Evolutionary conservation across 1,140 invertebrate genomes (phyloP).

Genomic region (Leptopilina clavipes): DNA sequence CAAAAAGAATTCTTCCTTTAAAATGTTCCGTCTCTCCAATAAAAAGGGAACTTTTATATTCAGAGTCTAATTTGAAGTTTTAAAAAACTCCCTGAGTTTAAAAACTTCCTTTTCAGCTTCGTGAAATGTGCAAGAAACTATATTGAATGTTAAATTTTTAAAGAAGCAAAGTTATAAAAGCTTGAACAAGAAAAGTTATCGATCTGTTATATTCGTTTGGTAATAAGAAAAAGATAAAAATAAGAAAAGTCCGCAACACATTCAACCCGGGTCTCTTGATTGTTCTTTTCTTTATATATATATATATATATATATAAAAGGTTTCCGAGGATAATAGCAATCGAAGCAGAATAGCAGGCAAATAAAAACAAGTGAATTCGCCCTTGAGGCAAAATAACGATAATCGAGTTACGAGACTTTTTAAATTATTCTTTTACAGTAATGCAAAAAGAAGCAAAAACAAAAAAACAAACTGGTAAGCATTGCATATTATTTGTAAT

Average conservation of each 20-base stretch:
- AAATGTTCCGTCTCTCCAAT: no score
- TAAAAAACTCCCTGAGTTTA: no score
- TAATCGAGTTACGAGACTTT: constrained; percentile 1
- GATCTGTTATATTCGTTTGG: constrained; percentile 10
- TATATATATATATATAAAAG: not conserved
- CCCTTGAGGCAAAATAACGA: constrained; percentile 15
- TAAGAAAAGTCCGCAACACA: not conserved
- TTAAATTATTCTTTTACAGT: not conserved
- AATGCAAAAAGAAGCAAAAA: no score
- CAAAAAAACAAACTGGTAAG: not conserved
- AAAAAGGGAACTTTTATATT: no score
- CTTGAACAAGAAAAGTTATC: constrained; percentile 12
- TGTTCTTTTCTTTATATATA: not conserved
- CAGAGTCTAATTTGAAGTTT: no score
- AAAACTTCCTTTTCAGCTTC: no score
- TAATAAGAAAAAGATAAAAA: not conserved
- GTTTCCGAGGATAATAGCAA: constrained; percentile 18
- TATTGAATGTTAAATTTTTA: constrained; percentile 14
- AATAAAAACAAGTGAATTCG: not conserved
- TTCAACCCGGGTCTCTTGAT: not conserved
- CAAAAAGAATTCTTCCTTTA: no score
- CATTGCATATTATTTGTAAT: not conserved
- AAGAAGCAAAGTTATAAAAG: constrained; percentile 13
- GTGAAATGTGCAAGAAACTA: constrained; percentile 7
- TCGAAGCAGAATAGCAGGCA: constrained; percentile 14